phyloP scores from a whole-genome alignment of 2,113 vertebrate species.

The Pachypanchax playfairii region DNA sequence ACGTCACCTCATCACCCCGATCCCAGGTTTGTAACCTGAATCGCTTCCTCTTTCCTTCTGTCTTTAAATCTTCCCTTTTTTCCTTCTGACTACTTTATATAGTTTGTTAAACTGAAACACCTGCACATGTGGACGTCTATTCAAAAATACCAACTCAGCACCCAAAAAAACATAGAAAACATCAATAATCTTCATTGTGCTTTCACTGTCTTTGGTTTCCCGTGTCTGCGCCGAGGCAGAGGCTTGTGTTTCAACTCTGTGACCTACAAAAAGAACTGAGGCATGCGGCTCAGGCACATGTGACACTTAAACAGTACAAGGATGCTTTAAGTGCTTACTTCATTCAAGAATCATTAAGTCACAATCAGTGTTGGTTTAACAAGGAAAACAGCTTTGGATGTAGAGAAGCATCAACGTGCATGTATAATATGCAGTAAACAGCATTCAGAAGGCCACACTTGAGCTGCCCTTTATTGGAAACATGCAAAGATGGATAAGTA shows the following conservation, averaged over 20 bases:
- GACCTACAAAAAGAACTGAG: slow-evolving; percentile 45
- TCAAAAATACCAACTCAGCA: not conserved
- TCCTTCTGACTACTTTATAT: slow-evolving; percentile 5
- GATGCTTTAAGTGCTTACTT: slow-evolving; percentile 33
- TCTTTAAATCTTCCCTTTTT: slow-evolving; percentile 3
- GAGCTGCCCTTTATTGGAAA: not conserved
- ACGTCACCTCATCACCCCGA: slow-evolving; percentile 92
- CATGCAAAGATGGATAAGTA: not conserved
- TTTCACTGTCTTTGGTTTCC: slow-evolving; percentile 47
- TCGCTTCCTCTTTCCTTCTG: not conserved
- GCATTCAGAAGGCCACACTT: not conserved
- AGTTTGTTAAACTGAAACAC: slow-evolving; percentile 15
- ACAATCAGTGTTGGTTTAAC: slow-evolving; percentile 37
- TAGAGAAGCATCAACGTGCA: slow-evolving; percentile 21
- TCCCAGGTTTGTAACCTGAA: slow-evolving; percentile 85
- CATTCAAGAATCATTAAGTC: slow-evolving; percentile 42
- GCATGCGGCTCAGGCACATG: not conserved
- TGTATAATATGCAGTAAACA: too few species aligned
- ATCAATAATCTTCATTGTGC: slow-evolving; percentile 1
- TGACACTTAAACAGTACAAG: slow-evolving; percentile 33
- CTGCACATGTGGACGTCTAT: slow-evolving; percentile 10
- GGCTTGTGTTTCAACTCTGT: slow-evolving; percentile 54
- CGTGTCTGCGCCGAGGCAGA: slow-evolving; percentile 32
- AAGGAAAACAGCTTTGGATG: too few species aligned
- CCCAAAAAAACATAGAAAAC: not conserved